These are phyloP conservation scores for Ligdia adustata DNA, from an alignment of 2,888 invertebrate genomes.

Conservation along the genomic window DNA sequence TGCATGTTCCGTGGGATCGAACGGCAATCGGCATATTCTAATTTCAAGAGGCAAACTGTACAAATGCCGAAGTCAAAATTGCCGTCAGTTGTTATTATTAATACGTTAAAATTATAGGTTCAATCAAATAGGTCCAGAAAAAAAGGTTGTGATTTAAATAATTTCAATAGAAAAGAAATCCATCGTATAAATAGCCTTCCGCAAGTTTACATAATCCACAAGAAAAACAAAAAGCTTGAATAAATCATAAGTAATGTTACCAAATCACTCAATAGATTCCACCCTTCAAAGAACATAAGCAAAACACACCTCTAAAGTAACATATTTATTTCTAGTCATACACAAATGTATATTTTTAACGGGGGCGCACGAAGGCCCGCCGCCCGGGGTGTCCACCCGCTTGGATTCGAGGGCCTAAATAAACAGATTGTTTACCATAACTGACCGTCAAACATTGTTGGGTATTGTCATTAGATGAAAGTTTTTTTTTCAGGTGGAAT, in stretches of 20 bases:
- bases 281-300: constrained; percentile 16
- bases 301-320: constrained; percentile 19
- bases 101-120: no score
- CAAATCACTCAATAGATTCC: constrained; percentile 20
- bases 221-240: constrained; percentile 8
- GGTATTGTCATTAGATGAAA: constrained; percentile 16
- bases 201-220: background rate
- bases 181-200: background rate
- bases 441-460: constrained; percentile 23
- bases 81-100: no score
- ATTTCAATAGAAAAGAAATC: no score
- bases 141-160: no score
- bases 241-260: constrained; percentile 9
- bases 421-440: constrained; percentile 21
- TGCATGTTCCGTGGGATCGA: no score
- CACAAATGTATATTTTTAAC: constrained; percentile 24
- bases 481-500: background rate
- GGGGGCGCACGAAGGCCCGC: constrained; percentile 15
- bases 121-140: no score
- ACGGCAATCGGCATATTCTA: no score
- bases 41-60: no score
- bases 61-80: no score
- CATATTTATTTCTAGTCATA: constrained; percentile 18
- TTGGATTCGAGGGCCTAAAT: constrained; percentile 17
- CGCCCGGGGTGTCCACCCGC: constrained; percentile 8